Base-by-base conservation (phyloP, 1,140 invertebrate genomes). In the Saccostrea echinata region DNA sequence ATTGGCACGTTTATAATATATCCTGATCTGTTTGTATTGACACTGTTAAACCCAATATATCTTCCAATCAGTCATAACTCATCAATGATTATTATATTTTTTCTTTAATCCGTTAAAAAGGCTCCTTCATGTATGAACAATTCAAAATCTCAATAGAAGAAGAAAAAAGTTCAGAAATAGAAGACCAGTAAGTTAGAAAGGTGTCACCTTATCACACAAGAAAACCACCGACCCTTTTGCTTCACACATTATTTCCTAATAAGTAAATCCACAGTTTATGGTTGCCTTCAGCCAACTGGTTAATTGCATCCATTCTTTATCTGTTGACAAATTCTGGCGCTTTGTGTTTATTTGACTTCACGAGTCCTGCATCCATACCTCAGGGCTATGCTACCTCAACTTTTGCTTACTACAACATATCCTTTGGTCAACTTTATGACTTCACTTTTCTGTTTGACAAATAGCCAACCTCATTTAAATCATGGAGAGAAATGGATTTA, bases 351-450 rank as follows among this genome's bases (percentile, higher is more conserved):
- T 24, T 30, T 76, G 27, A 76, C 68, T 76, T 33, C 68, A 76
- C 11, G 27, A 76, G 30, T 76, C 68, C 68, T 76, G 27, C 68
- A 71, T 30, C 68, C 68, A 76, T 76, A 27, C 68, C 68, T 33
- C 30, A 16, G 68, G 68, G 68, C 68, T 16, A 33, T 33, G 68
- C 30, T 76, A 33, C 30, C 11, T 76, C 33, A 76, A 30, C 68
- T 30, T 24, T 2, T 76, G 68, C 68, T 76, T 76, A 76, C 68
- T 76, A 13, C 68, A 76, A 76, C 68, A 76, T 76, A 76, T 76
- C 68, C 68, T 76, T 76, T 76, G 68, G 68, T 76, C 68, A 76
- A 76, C 68, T 76, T 76, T 76, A 76, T 76, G 68, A 76, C 68
- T 76, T 76, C 13, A 24, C 27, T 27, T 27, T 30, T 61, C n/a